These are phyloP conservation scores for Oscheius sp. DNA, from an alignment of 2,888 invertebrate species.

Conservation along the genomic window DNA sequence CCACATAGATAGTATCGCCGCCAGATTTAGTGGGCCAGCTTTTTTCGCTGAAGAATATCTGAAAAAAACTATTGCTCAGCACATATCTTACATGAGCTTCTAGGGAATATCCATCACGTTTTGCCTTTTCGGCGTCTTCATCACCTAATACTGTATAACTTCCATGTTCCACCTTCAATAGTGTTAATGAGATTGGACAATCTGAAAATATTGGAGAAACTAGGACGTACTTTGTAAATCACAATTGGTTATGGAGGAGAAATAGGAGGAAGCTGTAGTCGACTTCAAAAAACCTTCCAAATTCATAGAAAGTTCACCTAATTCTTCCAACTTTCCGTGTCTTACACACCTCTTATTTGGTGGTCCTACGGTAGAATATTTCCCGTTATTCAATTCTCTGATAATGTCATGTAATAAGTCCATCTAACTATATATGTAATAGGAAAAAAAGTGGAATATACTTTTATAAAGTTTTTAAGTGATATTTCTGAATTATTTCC, in stretches of 20 bases:
- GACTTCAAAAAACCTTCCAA: background rate
- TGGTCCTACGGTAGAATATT: conserved; percentile 12
- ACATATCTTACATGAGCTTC: conserved; percentile 35
- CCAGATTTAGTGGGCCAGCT: conserved; percentile 53
- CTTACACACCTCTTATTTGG: conserved; percentile 30
- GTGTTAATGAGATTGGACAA: conserved; percentile 34
- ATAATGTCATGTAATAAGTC: background rate
- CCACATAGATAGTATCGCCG: conserved; percentile 59
- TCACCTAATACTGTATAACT: conserved; percentile 59
- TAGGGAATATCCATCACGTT: conserved; percentile 41
- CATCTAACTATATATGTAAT: background rate
- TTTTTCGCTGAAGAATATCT: conserved; percentile 54
- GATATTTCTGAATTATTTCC: conserved; percentile 52
- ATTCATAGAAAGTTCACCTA: too few species aligned
- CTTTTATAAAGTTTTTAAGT: conserved; percentile 49
- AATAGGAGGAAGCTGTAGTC: background rate
- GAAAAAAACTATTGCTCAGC: conserved; percentile 14
- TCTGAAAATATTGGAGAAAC: conserved; percentile 26
- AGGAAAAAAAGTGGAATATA: too few species aligned
- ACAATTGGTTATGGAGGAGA: conserved; percentile 1
- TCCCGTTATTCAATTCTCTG: background rate
- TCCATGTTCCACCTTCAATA: conserved; percentile 52
- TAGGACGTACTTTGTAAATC: background rate
- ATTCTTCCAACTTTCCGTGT: background rate
- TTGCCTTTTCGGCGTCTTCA: conserved; percentile 45